A percentile compares a stretch with the other conserved stretches of the same genome.
Evolutionary conservation across 2,888 invertebrate species (phyloP).

Genomic region (Acanthosepion pharaonis): DNA sequence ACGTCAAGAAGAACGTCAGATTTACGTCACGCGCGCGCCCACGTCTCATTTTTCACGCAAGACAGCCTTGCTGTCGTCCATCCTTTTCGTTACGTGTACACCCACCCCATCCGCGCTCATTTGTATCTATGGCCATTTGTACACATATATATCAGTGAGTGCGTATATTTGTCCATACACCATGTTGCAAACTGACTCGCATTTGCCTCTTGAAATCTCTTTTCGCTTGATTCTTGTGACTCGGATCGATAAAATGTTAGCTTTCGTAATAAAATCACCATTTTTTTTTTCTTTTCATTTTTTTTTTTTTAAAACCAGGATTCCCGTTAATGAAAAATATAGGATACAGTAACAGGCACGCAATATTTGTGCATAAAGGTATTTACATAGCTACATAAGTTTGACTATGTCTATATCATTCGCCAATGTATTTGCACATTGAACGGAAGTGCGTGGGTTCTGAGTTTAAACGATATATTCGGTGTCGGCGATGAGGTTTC

Average conservation of each 20-base stretch:
- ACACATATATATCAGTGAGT: not conserved
- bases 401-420: no score
- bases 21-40: not conserved
- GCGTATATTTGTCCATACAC: not conserved
- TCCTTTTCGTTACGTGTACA: not conserved
- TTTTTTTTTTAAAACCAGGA: not conserved
- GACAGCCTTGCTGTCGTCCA: not conserved
- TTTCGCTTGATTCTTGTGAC: not conserved
- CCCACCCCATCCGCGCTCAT: not conserved
- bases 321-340: constrained; percentile 1
- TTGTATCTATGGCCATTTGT: not conserved
- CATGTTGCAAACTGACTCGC: not conserved
- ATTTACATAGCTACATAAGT: no score
- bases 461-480: no score
- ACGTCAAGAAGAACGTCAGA: constrained; percentile 15
- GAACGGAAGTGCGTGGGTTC: no score
- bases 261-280: not conserved
- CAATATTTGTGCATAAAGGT: no score
- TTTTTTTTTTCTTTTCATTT: not conserved
- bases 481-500: no score
- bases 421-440: no score
- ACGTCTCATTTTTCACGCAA: not conserved
- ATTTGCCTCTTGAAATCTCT: not conserved
- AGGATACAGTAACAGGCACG: not conserved
- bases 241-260: not conserved